phyloP scores from a whole-genome alignment of 2,888 invertebrate genomes.

The Agrenia bidenticulata region DNA sequence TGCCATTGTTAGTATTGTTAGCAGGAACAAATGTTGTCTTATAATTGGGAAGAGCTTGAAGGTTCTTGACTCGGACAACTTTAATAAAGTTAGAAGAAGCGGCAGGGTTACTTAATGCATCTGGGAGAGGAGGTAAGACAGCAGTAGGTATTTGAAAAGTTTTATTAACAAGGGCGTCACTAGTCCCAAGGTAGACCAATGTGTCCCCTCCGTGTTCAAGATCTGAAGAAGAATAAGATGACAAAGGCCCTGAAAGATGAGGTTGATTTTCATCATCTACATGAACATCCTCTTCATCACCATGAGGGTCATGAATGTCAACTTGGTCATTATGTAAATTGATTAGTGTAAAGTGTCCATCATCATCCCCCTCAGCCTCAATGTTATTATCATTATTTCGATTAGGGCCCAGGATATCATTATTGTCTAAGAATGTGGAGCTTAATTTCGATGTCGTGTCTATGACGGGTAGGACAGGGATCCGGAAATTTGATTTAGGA shows the following conservation, averaged over 20 bases:
- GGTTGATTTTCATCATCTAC: conserved; percentile 18
- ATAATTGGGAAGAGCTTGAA: conserved; percentile 3
- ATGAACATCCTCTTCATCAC: conserved; percentile 5
- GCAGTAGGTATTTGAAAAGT: too few relatives aligned
- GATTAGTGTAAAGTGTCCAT: conserved; percentile 18
- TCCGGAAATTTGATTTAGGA: neutral
- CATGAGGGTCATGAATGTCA: neutral
- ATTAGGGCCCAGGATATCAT: neutral
- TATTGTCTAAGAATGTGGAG: neutral
- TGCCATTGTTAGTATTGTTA: neutral
- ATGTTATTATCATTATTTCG: neutral
- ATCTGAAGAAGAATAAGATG: neutral
- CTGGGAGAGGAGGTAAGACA: too few relatives aligned
- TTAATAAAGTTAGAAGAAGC: conserved; percentile 37
- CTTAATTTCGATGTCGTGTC: conserved; percentile 1
- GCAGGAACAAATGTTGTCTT: neutral
- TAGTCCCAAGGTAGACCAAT: conserved; percentile 28
- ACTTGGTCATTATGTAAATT: conserved; percentile 17
- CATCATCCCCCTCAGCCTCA: neutral
- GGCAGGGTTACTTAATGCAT: too few relatives aligned
- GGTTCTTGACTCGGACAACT: conserved; percentile 34
- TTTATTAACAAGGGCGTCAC: conserved; percentile 30
- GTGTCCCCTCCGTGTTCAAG: conserved; percentile 10
- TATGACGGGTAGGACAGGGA: conserved; percentile 1
- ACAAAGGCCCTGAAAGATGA: neutral